Conservation (phyloP, 2,888 invertebrate species). For the Protonemura montana region DNA sequence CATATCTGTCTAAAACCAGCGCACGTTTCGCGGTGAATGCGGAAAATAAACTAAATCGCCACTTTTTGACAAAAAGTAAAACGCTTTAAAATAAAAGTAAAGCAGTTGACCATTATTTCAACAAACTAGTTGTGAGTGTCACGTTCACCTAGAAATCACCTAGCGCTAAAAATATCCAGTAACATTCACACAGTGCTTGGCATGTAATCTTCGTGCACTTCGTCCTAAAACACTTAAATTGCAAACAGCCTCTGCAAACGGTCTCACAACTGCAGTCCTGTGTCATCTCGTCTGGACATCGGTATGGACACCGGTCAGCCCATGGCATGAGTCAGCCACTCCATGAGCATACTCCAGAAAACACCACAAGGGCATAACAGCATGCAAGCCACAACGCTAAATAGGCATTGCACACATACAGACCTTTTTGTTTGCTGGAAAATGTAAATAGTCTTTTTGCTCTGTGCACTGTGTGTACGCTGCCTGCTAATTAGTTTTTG, state of each 20-base stretch:
- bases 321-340: no score
- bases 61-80: not conserved
- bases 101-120: not conserved
- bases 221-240: not conserved
- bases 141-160: not conserved
- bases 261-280: not conserved
- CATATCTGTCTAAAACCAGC: not conserved
- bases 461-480: conserved; percentile 13
- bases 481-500: conserved; percentile 18
- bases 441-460: conserved; percentile 3
- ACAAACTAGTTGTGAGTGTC: not conserved
- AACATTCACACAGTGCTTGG: no score
- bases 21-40: not conserved
- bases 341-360: no score
- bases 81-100: not conserved
- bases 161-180: not conserved
- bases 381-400: no score
- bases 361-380: not conserved
- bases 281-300: not conserved
- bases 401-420: no score
- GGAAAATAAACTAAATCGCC: not conserved
- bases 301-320: not conserved
- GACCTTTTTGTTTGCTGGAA: not conserved
- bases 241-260: not conserved
- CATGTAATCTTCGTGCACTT: not conserved